Conservation (phyloP, 2,113 vertebrate genomes). For the Dermatemys mawii region DNA sequence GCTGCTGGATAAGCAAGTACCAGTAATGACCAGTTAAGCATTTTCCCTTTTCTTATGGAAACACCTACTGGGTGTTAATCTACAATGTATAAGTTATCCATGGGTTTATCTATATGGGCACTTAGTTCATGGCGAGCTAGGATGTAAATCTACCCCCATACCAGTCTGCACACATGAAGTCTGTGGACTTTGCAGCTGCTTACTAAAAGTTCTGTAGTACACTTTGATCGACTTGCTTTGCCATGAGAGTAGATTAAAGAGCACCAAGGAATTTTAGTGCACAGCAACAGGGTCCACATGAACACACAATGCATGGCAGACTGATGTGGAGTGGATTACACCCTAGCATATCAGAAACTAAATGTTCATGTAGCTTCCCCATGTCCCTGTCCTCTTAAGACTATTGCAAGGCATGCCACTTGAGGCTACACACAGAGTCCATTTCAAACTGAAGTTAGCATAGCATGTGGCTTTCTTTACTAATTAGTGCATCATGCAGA, state of each 20-base stretch:
- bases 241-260: background rate
- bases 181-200: background rate
- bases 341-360: too few species aligned
- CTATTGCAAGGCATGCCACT: background rate
- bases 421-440: constrained; percentile 26
- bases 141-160: background rate
- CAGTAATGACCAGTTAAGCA: fast-evolving
- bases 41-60: background rate
- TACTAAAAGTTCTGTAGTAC: background rate
- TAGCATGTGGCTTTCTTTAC: background rate
- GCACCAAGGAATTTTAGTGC: background rate
- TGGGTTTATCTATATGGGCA: background rate
- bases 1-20: background rate
- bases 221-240: background rate
- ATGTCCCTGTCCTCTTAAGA: background rate
- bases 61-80: background rate
- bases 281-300: background rate
- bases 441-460: background rate
- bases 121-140: background rate
- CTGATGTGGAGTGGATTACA: background rate
- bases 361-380: background rate
- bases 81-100: constrained; percentile 8
- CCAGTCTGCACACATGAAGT: background rate
- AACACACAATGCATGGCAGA: background rate
- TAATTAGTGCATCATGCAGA: background rate